Evolutionary conservation across 2,113 vertebrate species (phyloP).

Genomic region (Sebastes fasciatus): DNA sequence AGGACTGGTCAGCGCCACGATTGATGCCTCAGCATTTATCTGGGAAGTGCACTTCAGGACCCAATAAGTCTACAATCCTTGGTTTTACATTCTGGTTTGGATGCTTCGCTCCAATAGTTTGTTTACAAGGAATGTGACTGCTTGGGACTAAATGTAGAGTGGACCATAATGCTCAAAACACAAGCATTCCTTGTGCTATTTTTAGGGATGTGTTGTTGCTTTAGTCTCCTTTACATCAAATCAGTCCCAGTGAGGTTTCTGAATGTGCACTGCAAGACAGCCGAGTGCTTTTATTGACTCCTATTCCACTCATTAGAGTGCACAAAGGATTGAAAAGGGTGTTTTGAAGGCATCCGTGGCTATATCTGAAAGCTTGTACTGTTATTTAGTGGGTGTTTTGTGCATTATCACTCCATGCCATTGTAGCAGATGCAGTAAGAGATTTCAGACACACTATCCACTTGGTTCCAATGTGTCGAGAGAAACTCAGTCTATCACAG

Average conservation of each 20-base stretch:
- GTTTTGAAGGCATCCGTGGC: constrained; percentile 69
- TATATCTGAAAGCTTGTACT: constrained; percentile 55
- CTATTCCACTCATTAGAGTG: background rate
- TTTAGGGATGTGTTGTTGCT: constrained; percentile 10
- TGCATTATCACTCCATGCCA: constrained; percentile 49
- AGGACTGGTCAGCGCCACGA: constrained; percentile 60
- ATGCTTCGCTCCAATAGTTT: constrained; percentile 31
- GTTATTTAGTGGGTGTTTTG: constrained; percentile 45
- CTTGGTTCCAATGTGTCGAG: constrained; percentile 13
- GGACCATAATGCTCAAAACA: constrained; percentile 21
- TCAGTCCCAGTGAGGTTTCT: constrained; percentile 12
- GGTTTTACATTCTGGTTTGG: constrained; percentile 70
- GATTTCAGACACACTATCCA: constrained; percentile 30
- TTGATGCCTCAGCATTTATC: constrained; percentile 55
- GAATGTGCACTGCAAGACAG: constrained; percentile 12
- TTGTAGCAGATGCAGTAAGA: constrained; percentile 12
- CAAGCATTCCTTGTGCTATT: background rate
- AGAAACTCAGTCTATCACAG: constrained; percentile 58
- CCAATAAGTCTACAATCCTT: constrained; percentile 35
- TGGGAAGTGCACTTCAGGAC: constrained; percentile 72
- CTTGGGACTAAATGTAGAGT: constrained; percentile 16
- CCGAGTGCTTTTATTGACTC: constrained; percentile 17
- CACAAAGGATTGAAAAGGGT: constrained; percentile 31
- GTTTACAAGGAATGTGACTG: constrained; percentile 42
- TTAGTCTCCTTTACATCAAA: background rate